A percentile compares a stretch with the other conserved stretches of the same genome.
These are phyloP conservation scores for Dendropsophus ebraccatus DNA, from an alignment of 2,113 vertebrate species.

Conservation along the genomic window DNA sequence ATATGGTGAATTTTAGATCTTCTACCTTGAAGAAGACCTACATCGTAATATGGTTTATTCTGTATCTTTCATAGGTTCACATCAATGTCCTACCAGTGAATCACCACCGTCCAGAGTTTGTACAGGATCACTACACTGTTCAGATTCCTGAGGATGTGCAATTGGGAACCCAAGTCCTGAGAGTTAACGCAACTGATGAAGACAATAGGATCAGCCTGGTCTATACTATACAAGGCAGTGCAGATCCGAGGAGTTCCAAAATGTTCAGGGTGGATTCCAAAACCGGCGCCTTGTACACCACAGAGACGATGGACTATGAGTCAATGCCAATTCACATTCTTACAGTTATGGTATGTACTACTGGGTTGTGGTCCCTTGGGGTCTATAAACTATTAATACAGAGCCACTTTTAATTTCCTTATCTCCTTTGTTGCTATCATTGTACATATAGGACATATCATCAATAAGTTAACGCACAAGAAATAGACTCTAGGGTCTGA, in stretches of 20 bases:
- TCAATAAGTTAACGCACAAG: background rate
- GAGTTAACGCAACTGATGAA: slow-evolving; percentile 81
- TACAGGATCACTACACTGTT: slow-evolving; percentile 78
- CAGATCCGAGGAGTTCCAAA: slow-evolving; percentile 79
- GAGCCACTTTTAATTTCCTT: background rate
- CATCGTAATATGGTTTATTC: background rate
- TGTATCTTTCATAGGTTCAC: slow-evolving; percentile 77
- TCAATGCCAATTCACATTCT: slow-evolving; percentile 79
- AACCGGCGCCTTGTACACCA: slow-evolving; percentile 81
- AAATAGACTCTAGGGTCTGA: background rate
- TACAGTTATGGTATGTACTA: slow-evolving; percentile 85
- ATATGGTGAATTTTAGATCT: background rate
- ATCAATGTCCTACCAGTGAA: slow-evolving; percentile 89
- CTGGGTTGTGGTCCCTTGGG: too few species aligned
- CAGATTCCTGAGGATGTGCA: slow-evolving; percentile 85
- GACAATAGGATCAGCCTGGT: slow-evolving; percentile 87
- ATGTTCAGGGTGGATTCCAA: slow-evolving; percentile 91
- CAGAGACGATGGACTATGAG: slow-evolving; percentile 83
- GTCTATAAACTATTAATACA: background rate
- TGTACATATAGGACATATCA: background rate
- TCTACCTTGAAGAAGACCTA: background rate
- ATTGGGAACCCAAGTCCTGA: slow-evolving; percentile 84
- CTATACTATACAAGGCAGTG: slow-evolving; percentile 87
- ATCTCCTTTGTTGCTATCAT: background rate
- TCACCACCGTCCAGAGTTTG: slow-evolving; percentile 87